Conservation (phyloP, 1,140 invertebrate genomes). For the Ganaspis sp. region DNA sequence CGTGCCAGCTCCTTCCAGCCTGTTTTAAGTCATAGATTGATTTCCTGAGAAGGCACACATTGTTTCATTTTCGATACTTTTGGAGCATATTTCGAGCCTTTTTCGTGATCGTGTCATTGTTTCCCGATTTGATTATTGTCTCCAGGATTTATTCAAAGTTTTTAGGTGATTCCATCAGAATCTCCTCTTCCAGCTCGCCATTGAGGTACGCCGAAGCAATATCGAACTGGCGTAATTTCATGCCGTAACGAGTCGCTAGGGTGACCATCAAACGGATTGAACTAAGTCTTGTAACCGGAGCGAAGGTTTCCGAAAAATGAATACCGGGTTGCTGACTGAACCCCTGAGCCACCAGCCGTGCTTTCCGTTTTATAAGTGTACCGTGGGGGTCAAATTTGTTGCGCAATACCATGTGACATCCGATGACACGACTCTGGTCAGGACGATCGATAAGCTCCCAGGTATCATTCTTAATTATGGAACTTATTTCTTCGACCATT, state of each 20-base stretch:
- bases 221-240: background rate
- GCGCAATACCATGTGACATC: too few species aligned
- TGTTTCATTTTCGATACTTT: slow-evolving; percentile 32
- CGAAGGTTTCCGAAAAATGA: too few species aligned
- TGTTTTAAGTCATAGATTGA: slow-evolving; percentile 55
- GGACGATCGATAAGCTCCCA: too few species aligned
- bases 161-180: background rate
- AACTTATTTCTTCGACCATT: too few species aligned
- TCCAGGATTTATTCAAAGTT: background rate
- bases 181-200: background rate
- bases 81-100: background rate
- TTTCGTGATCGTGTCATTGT: background rate
- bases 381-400: too few species aligned
- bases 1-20: slow-evolving; percentile 34
- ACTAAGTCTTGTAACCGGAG: too few species aligned
- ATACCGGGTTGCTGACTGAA: too few species aligned
- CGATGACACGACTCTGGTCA: too few species aligned
- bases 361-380: too few species aligned
- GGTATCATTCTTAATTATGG: too few species aligned
- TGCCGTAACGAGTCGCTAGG: background rate
- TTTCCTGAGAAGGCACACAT: slow-evolving; percentile 37
- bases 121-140: background rate
- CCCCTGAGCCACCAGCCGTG: too few species aligned
- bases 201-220: background rate
- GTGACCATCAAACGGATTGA: too few species aligned